Percentiles rank a stretch among this genome's conserved stretches.
These are phyloP conservation scores for Euglossa dilemma DNA, from an alignment of 1,140 invertebrate genomes.

Conservation along the genomic window DNA sequence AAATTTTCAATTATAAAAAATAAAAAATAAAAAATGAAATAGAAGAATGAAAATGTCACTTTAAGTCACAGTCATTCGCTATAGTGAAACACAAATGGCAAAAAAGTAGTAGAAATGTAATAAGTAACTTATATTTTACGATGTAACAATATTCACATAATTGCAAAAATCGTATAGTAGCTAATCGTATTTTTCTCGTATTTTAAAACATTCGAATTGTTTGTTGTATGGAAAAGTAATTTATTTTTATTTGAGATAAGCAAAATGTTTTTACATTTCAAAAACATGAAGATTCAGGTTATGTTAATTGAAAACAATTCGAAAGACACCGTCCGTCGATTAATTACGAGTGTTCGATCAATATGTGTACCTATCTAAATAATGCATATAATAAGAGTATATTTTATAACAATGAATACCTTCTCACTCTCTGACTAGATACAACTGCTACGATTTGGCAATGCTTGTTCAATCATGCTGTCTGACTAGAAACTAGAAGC, in stretches of 20 bases:
- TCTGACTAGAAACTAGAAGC: constrained; percentile 17
- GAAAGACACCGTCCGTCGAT: background rate
- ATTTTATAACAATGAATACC: background rate
- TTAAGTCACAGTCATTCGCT: background rate
- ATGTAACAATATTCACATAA: background rate
- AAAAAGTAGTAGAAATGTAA: background rate
- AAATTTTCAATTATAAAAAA: too few relatives aligned
- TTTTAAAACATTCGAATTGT: background rate
- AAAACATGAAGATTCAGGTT: background rate
- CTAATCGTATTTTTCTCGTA: background rate
- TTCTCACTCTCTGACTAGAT: constrained; percentile 1
- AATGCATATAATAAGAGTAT: background rate
- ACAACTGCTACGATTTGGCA: constrained; percentile 14
- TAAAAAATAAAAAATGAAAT: too few relatives aligned
- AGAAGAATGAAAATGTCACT: background rate
- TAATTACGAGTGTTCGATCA: background rate
- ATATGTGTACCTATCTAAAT: background rate
- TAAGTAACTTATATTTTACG: background rate
- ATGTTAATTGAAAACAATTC: background rate
- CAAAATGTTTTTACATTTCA: background rate
- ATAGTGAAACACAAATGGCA: background rate
- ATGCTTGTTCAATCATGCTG: background rate
- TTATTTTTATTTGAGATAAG: background rate
- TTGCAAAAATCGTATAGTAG: background rate
- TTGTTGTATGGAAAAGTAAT: background rate